A percentile compares a stretch with the other conserved stretches of the same genome.
phyloP scores from a whole-genome alignment of 2,797 vertebrate species.

The Acanthurus lineatus region DNA sequence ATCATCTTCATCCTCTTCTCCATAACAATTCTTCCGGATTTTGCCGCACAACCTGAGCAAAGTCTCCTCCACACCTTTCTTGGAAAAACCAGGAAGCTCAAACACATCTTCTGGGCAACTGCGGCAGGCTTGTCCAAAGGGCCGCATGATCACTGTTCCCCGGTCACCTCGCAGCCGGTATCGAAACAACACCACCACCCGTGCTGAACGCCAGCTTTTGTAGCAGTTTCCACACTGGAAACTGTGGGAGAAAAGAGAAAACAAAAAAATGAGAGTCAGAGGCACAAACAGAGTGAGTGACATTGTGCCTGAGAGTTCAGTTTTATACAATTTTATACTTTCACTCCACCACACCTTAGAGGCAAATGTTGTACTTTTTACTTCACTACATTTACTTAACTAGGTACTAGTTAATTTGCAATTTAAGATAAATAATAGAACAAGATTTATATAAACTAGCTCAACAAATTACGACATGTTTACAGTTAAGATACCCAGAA shows the following conservation, averaged over 20 bases:
- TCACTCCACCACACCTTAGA: neutral
- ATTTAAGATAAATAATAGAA: neutral
- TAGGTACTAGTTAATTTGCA: neutral
- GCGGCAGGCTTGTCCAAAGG: conserved; percentile 74
- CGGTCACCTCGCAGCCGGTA: conserved; percentile 63
- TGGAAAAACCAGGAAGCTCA: conserved; percentile 55
- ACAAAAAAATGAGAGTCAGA: neutral
- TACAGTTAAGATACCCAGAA: neutral
- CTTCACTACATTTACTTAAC: neutral
- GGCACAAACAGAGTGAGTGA: neutral
- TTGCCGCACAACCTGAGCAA: conserved; percentile 63
- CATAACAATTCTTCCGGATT: conserved; percentile 79
- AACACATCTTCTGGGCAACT: conserved; percentile 16
- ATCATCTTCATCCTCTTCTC: conserved; percentile 23
- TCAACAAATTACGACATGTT: neutral
- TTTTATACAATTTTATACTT: neutral
- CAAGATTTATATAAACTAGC: neutral
- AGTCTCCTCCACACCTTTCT: conserved; percentile 14
- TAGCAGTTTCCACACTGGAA: conserved; percentile 67
- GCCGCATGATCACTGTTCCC: conserved; percentile 75
- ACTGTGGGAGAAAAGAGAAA: conserved; percentile 43
- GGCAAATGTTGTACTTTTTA: neutral
- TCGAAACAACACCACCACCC: conserved; percentile 68
- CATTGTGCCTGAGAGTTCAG: too few relatives aligned
- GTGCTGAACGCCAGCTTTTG: conserved; percentile 72